Percentiles rank a stretch among this genome's conserved stretches.
phyloP scores from a whole-genome alignment of 1,140 invertebrate species.

The Bombus breviceps region DNA sequence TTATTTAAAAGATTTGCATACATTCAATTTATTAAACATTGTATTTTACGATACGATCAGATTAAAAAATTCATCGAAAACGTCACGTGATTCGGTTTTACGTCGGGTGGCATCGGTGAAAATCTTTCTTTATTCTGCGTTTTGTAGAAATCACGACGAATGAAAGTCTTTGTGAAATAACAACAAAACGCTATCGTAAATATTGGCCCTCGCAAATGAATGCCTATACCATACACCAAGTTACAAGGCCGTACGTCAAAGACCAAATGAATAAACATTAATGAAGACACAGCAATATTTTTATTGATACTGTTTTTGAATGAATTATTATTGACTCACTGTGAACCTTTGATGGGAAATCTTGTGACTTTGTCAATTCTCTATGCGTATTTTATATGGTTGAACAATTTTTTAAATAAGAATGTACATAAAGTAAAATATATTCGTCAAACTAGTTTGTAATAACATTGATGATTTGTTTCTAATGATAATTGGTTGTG shows the following conservation, averaged over 20 bases:
- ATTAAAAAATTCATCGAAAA: neutral
- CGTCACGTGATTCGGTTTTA: neutral
- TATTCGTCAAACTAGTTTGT: neutral
- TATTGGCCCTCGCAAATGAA: conserved; percentile 17
- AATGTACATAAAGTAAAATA: neutral
- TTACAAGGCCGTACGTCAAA: neutral
- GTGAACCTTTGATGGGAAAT: neutral
- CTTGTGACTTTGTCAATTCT: conserved; percentile 2
- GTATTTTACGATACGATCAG: neutral
- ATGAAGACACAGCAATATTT: neutral
- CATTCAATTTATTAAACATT: neutral
- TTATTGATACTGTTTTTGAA: neutral
- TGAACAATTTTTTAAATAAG: neutral
- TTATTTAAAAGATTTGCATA: conserved; percentile 34
- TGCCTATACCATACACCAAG: neutral
- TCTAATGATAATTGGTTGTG: neutral
- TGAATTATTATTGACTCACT: neutral
- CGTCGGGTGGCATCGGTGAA: neutral
- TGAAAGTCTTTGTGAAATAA: neutral
- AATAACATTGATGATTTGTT: conserved; percentile 11
- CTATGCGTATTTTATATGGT: neutral
- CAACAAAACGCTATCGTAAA: conserved; percentile 23
- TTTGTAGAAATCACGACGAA: neutral
- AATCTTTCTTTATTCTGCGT: neutral
- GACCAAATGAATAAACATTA: neutral